Evolutionary conservation across 2,113 vertebrate species (phyloP), one percentile per base, ranked within the genome.

Genomic region (Columba livia): DNA sequence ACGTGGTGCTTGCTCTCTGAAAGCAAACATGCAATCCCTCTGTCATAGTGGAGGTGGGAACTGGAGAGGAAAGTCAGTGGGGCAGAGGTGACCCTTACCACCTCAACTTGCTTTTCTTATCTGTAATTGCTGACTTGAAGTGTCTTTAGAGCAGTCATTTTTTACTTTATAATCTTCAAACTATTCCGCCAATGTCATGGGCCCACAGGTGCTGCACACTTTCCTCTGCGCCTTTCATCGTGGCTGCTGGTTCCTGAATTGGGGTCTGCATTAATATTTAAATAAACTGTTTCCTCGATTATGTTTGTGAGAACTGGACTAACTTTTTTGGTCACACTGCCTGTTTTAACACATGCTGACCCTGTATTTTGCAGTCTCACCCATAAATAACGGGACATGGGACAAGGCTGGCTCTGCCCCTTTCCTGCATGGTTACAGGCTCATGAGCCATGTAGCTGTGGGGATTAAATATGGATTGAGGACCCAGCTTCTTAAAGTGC

Each of bases 121-220:
- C 48, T 73, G 23, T 44, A 64, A 44, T 36, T 5, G 3, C 26
- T 81, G 73, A 23, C n/a, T 24, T 84, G 42, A 58, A 34, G 15
- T 42, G 15, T 32, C 17, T 66, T 53, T 58, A 90, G 14, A 70
- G 11, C 12, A n/a, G 15, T 28, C 54, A 11, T 40, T 17, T 15
- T 16, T 70, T n/a, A 31, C 18, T 79, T 86, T 5, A 28, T 44
- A 17, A 24, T 42, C 50, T 80, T 78, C 51, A 54, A 31, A 44
- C 11, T 36, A 2, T 23, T 47, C 5, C 78, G 25, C 25, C 0
- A 2, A 5, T 0, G 0, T 16, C 8, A 3, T 5, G 25, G 15
- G 20, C 34, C 74, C 0, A 1, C 25, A 14, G 34, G 23, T 0
- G 1, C 32, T 2, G 0, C 25, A 2, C 0, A 1, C 24, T 74